Evolutionary conservation across 35 echinoderm and acorn worm genomes (phyloP), one percentile per base, ranked within the genome.

Genomic region (Anneissia japonica): DNA sequence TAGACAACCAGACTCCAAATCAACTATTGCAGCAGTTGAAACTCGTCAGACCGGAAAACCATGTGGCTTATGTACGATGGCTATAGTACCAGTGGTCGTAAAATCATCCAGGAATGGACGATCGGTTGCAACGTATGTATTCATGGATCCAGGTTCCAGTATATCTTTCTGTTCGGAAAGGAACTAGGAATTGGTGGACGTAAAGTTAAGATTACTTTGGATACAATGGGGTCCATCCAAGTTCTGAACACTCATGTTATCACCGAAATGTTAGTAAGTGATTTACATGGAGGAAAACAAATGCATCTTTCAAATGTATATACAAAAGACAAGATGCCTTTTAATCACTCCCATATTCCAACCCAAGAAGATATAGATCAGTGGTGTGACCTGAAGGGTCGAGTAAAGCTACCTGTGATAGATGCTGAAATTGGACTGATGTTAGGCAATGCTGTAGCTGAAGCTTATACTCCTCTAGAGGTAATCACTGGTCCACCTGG

Each of bases 401-500:
- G 79, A 0, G 88, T 89, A 7, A 34, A 34, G 0, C 16, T 89
- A 37, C 80, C 38, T 11, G 0, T 84, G 34, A 84, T 89, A 14
- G 88, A 89, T 77, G 88, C 37, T 32, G 88, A 89, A 28, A 79
- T 88, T 80, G 86, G 78, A 4, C 35, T 81, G 36, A 51, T 88
- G 79, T 32, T 88, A 2, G 87, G 87, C 19, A 90, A 89, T 46
- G 80, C 79, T 34, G 80, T 89, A 13, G 79, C 88, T 12, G 64
- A 84, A 32, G 80, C 74, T 21, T 89, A 89, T 40, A 89, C 81
- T 16, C 88, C 80, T 26, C 73, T 89, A 13, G 79, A 77, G 21
- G 51, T 82, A 29, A 4, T 46, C 1, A 84, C 81, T 41, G 81
- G 88, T 26, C 88, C 88, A 11, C 46, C 4, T 0, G 79, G 79